These are phyloP conservation scores for Limnephilus rhombicus DNA, from an alignment of 2,888 invertebrate genomes.

Conservation along the genomic window DNA sequence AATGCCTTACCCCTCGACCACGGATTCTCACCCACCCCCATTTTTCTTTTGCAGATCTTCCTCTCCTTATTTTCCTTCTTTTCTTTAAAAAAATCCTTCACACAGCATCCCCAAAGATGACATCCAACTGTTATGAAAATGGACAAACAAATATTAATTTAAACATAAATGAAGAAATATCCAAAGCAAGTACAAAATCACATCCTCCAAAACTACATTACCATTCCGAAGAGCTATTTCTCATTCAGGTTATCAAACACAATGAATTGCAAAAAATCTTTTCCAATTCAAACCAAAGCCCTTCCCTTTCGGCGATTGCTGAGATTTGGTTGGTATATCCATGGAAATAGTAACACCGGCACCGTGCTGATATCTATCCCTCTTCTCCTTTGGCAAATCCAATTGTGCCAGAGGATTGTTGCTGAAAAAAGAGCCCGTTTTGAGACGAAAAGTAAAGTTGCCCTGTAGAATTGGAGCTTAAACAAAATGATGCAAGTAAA, in stretches of 20 bases:
- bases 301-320: conserved; percentile 60
- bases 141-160: not conserved
- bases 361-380: not conserved
- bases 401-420: conserved; percentile 60
- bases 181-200: not conserved
- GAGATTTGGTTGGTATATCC: conserved; percentile 63
- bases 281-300: conserved; percentile 64
- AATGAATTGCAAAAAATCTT: conserved; percentile 67
- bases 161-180: too few relatives aligned
- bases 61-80: too few relatives aligned
- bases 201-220: not conserved
- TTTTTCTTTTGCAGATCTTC: too few relatives aligned
- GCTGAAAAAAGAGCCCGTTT: conserved; percentile 43
- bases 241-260: conserved; percentile 67
- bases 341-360: not conserved
- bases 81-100: too few relatives aligned
- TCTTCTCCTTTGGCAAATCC: conserved; percentile 59
- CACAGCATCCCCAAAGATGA: too few relatives aligned
- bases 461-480: conserved; percentile 7
- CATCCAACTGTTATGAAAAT: too few relatives aligned
- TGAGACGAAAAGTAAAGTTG: conserved; percentile 31
- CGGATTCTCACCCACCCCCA: too few relatives aligned
- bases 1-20: too few relatives aligned
- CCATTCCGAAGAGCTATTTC: conserved; percentile 58
- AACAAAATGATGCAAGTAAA: conserved; percentile 38